Conservation (phyloP, 2,113 vertebrate species). For the Hassar affinis region DNA sequence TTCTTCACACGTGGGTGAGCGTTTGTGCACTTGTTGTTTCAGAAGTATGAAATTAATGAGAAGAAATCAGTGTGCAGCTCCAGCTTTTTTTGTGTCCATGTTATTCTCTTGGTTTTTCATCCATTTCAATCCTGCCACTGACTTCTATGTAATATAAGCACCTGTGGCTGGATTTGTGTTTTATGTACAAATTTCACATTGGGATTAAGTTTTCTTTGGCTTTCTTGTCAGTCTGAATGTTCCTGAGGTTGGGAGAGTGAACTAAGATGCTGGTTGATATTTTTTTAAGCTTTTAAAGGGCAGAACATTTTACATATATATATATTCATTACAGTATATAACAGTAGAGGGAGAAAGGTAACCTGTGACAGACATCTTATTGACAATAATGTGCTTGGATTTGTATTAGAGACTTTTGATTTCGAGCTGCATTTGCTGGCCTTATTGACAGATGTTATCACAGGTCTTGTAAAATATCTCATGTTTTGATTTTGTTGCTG, state of each 20-base stretch:
- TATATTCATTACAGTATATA: slow-evolving; percentile 50
- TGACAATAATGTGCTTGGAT: slow-evolving; percentile 41
- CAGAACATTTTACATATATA: slow-evolving; percentile 49
- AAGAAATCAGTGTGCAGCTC: slow-evolving; percentile 28
- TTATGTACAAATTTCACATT: slow-evolving; percentile 27
- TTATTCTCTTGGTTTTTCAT: background rate
- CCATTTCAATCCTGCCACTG: slow-evolving; percentile 1
- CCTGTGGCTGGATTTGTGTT: slow-evolving; percentile 1
- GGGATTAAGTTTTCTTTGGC: background rate
- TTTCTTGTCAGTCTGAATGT: slow-evolving; percentile 21
- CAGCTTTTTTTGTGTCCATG: background rate
- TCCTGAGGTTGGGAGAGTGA: slow-evolving; percentile 5
- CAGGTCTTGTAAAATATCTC: slow-evolving; percentile 58
- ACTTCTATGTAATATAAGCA: slow-evolving; percentile 7
- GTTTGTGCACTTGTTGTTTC: slow-evolving; percentile 16
- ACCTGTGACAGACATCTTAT: slow-evolving; percentile 1
- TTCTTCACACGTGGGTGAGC: background rate
- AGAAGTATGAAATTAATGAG: background rate
- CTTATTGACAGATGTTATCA: slow-evolving; percentile 65
- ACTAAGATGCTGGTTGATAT: background rate
- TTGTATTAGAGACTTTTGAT: slow-evolving; percentile 30
- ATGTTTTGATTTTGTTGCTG: slow-evolving; percentile 65
- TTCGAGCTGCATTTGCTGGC: slow-evolving; percentile 65
- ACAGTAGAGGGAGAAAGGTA: slow-evolving; percentile 16
- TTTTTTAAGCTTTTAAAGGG: slow-evolving; percentile 25